Evolutionary conservation across 2,797 vertebrate species (phyloP), one percentile per base, ranked within the genome.

Genomic region (Centropyge bicolor): DNA sequence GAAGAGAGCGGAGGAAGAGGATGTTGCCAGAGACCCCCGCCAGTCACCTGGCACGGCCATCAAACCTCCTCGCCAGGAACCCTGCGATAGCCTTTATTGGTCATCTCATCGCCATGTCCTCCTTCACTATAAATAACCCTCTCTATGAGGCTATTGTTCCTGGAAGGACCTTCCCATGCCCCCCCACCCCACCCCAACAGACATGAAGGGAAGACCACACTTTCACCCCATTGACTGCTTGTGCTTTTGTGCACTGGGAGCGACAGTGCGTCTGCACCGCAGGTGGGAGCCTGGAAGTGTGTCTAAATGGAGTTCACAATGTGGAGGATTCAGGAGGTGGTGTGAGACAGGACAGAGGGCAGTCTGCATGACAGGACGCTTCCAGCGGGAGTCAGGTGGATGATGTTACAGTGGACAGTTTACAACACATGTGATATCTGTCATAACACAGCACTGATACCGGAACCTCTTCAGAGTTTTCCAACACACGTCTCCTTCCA

Each of bases 111-210:
- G 31, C 64, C 59, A 86, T 77, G 76, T 87, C 76, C 72, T 70
- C 55, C 19, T 43, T 62, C 31, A 59, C 82, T 93, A 94, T 86
- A 92, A 95, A 94, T 94, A 94, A 86, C 71, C 61, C 22, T 57
- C 40, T 85, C 70, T 76, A 83, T 88, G 89, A 86, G 56, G 81
- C 86, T 79, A 91, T 94, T 95, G 92, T 95, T 94, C 88, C 90
- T 92, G 80, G 52, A 88, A 81, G 77, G 41, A 52, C 64, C 71
- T 91, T 89, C 84, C 62, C 89, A 90, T 77, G 65, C 54, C 45
- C 62, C 65, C 59, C 38, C 27, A 49, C 24, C 52, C 45, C 24
- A 22, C 16, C 4, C 8, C 45, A 14, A 19, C 17, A 5, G 13
- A 24, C 64, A 81, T 40, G 59, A 80, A 70, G 45, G 74, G 79